These are phyloP conservation scores for Paramuricea clavata DNA, from an alignment of 92 coral and sea anemone genomes.

Conservation along the genomic window DNA sequence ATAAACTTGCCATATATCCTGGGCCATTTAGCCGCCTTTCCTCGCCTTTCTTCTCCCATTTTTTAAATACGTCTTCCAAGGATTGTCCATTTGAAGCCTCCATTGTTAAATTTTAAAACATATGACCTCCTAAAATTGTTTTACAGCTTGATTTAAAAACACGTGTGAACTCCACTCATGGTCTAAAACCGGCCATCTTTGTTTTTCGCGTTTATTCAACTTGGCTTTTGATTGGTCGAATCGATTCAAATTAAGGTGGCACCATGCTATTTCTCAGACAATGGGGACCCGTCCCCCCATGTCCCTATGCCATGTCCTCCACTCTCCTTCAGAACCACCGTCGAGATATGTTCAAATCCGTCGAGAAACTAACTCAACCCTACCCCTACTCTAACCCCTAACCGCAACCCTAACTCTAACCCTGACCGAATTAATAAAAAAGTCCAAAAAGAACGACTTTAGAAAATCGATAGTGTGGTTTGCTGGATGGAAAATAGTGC, in stretches of 20 bases:
- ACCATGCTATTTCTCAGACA: neutral
- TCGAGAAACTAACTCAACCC: no score
- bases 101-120: neutral
- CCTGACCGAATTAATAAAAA: no score
- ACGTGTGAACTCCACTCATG: neutral
- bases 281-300: no score
- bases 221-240: neutral
- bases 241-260: neutral
- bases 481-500: no score
- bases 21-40: slow-evolving; percentile 58
- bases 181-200: neutral
- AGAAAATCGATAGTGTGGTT: no score
- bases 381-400: no score
- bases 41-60: slow-evolving; percentile 83
- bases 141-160: neutral
- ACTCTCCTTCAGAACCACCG: no score
- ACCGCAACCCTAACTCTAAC: no score
- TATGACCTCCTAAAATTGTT: neutral
- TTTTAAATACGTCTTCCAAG: slow-evolving; percentile 85
- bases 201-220: neutral
- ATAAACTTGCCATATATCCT: slow-evolving; percentile 5
- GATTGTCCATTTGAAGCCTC: slow-evolving; percentile 40
- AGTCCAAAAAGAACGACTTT: no score
- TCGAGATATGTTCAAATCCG: no score
- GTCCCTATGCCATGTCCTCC: no score